Percentiles rank a stretch among this genome's conserved stretches.
Conservation (phyloP, 2,797 vertebrate genomes). For the Hoplostethus mediterraneus region DNA sequence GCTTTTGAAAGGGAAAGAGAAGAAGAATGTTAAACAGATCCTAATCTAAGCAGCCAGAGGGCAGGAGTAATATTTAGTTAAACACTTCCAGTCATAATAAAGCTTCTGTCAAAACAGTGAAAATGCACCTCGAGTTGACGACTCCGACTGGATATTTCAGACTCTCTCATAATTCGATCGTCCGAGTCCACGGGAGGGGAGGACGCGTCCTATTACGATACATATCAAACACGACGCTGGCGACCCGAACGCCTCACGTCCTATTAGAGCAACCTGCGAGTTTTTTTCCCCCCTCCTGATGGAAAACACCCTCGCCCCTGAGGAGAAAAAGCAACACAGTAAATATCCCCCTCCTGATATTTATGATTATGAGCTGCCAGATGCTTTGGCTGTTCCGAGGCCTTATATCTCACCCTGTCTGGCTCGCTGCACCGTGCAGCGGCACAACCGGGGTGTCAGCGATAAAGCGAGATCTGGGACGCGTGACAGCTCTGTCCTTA, state of each 20-base stretch:
- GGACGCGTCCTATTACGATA: conserved; percentile 53
- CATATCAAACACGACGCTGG: conserved; percentile 34
- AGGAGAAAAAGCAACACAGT: conserved; percentile 69
- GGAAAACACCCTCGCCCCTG: conserved; percentile 50
- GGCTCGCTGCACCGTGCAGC: conserved; percentile 48
- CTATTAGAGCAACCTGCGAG: conserved; percentile 45
- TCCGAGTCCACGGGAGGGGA: conserved; percentile 30
- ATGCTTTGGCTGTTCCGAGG: conserved; percentile 54
- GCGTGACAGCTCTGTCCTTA: conserved; percentile 42
- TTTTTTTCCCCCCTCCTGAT: conserved; percentile 37
- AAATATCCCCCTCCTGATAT: conserved; percentile 69
- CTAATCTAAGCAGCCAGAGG: conserved; percentile 67
- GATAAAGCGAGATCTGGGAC: conserved; percentile 55
- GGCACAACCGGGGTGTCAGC: conserved; percentile 40
- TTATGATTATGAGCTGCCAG: conserved; percentile 75
- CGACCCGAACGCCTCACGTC: conserved; percentile 44
- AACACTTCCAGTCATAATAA: conserved; percentile 75
- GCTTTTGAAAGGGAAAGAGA: conserved; percentile 52
- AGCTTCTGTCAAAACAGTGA: conserved; percentile 68
- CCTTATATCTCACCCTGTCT: conserved; percentile 65
- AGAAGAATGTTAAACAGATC: conserved; percentile 71
- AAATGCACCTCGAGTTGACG: conserved; percentile 54
- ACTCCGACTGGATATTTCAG: conserved; percentile 34
- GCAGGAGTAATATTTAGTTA: conserved; percentile 65
- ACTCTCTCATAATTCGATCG: conserved; percentile 37